Conservation (phyloP, 2,797 vertebrate species). For the Sciurus vulgaris region DNA sequence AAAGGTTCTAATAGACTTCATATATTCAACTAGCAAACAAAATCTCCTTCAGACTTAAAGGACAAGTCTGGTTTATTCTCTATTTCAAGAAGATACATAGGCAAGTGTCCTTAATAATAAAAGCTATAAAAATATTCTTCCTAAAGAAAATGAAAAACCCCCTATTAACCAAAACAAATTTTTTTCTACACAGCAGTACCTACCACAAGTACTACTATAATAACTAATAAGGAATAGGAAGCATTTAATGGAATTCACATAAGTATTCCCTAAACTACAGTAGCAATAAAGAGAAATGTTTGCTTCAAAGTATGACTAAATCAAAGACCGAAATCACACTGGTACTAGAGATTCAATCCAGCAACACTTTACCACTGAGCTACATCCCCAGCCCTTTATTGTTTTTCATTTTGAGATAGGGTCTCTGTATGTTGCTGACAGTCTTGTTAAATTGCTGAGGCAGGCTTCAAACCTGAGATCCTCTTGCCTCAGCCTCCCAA, state of each 20-base stretch:
- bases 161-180: slow-evolving; percentile 30
- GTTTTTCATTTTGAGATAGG: no score
- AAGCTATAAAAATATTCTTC: slow-evolving; percentile 1
- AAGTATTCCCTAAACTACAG: not conserved
- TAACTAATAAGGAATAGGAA: slow-evolving; percentile 26
- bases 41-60: not conserved
- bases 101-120: slow-evolving; percentile 15
- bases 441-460: no score
- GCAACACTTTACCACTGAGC: no score
- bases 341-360: no score
- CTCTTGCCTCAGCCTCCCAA: no score
- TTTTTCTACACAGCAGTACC: not conserved
- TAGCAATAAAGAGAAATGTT: slow-evolving; percentile 12
- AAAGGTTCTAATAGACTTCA: not conserved
- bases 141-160: slow-evolving; percentile 45
- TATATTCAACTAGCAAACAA: slow-evolving; percentile 33
- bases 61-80: not conserved
- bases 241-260: not conserved
- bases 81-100: not conserved
- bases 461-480: no score
- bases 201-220: not conserved
- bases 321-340: not conserved
- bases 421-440: no score
- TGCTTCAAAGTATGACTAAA: slow-evolving; percentile 49
- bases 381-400: no score